phyloP scores from a whole-genome alignment of 2,888 invertebrate genomes.

The Machimus rusticus region DNA sequence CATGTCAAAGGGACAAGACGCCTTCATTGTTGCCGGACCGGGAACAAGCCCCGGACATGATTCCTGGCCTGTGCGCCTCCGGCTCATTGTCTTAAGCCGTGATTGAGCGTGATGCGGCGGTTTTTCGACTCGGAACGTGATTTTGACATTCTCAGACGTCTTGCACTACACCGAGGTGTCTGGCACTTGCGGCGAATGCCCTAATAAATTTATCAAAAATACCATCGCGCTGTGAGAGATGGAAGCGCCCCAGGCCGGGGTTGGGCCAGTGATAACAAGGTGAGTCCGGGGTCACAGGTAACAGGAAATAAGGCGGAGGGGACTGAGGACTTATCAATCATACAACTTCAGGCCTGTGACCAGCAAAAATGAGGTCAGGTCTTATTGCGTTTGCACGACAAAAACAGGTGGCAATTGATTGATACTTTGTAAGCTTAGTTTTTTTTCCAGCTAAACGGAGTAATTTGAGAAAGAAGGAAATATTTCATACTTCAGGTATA shows the following conservation, averaged over 20 bases:
- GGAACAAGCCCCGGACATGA: constrained; percentile 2
- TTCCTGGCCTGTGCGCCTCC: background rate
- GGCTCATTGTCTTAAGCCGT: constrained; percentile 23
- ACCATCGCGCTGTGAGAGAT: background rate
- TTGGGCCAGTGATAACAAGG: background rate
- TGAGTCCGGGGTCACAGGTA: background rate
- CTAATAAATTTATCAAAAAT: constrained; percentile 29
- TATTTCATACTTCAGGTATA: background rate
- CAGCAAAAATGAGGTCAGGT: background rate
- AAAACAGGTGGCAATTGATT: background rate
- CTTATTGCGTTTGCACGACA: background rate
- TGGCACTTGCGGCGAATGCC: constrained; percentile 23
- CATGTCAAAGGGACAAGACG: constrained; percentile 37
- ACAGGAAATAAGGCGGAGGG: background rate
- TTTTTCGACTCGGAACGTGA: constrained; percentile 4
- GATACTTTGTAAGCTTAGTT: background rate
- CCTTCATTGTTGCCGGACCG: constrained; percentile 27
- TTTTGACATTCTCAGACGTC: background rate
- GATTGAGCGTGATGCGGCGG: constrained; percentile 5
- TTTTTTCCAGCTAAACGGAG: background rate
- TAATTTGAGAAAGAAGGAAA: background rate
- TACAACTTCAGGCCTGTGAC: background rate
- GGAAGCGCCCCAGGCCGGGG: background rate
- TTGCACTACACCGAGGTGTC: background rate
- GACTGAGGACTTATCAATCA: background rate